Conservation (phyloP, 1,140 invertebrate genomes). For the Drosophila kanapiae region DNA sequence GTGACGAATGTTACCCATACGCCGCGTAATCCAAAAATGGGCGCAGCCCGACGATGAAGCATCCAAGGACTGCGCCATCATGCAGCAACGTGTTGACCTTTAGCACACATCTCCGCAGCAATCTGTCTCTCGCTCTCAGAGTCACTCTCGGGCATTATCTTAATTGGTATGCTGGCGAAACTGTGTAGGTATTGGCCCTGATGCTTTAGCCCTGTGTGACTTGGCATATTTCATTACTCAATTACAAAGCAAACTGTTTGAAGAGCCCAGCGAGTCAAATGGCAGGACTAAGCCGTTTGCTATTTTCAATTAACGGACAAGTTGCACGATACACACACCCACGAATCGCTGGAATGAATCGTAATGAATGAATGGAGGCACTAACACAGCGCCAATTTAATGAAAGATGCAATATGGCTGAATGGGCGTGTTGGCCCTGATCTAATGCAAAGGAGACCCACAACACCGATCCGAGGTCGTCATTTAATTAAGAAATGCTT, state of each 20-base stretch:
- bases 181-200: constrained; percentile 13
- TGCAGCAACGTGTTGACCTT: constrained; percentile 39
- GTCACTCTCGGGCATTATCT: constrained; percentile 34
- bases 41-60: constrained; percentile 9
- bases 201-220: constrained; percentile 24
- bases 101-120: constrained; percentile 27
- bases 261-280: constrained; percentile 6
- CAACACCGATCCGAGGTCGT: constrained; percentile 5
- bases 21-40: constrained; percentile 23
- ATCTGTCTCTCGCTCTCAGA: constrained; percentile 6
- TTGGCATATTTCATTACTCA: constrained; percentile 71
- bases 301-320: constrained; percentile 72
- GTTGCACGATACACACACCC: constrained; percentile 27
- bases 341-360: constrained; percentile 2
- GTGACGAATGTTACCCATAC: constrained; percentile 13
- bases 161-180: constrained; percentile 56
- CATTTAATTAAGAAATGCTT: constrained; percentile 75
- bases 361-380: constrained; percentile 20
- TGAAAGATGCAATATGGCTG: constrained; percentile 55
- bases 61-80: constrained; percentile 43
- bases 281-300: constrained; percentile 44
- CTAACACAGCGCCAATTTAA: constrained; percentile 28
- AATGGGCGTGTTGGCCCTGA: constrained; percentile 22
- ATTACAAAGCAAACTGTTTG: constrained; percentile 72
- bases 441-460: constrained; percentile 48